These are phyloP conservation scores for Lepisosteus oculatus DNA, from an alignment of 2,113 vertebrate genomes.

Conservation along the genomic window DNA sequence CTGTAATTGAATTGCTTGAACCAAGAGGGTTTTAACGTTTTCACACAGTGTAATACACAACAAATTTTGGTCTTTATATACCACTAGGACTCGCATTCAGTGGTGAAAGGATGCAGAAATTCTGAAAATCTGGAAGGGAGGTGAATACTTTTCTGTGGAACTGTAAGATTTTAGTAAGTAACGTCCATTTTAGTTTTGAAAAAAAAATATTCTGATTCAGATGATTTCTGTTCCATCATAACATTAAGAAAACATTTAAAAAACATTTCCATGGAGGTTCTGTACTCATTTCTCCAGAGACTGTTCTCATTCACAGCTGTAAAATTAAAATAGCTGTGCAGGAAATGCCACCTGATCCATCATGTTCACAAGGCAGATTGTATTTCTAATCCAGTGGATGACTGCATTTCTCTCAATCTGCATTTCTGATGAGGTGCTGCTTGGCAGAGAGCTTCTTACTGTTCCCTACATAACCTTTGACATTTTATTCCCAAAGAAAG, in stretches of 20 bases:
- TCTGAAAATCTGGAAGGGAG: too few species aligned
- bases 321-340: conserved; percentile 9
- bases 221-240: not conserved
- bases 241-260: not conserved
- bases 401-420: not conserved
- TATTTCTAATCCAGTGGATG: not conserved
- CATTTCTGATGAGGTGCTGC: not conserved
- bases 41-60: too few species aligned
- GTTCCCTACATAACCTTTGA: not conserved
- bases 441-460: not conserved
- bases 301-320: not conserved
- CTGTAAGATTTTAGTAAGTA: too few species aligned
- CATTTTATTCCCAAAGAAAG: conserved; percentile 2
- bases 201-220: too few species aligned
- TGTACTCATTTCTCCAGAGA: not conserved
- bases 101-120: too few species aligned
- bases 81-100: too few species aligned
- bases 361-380: not conserved
- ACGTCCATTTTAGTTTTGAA: too few species aligned
- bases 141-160: too few species aligned
- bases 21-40: too few species aligned
- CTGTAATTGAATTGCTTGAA: too few species aligned
- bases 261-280: not conserved
- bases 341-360: conserved; percentile 11
- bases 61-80: too few species aligned